Conservation (phyloP, 2,113 vertebrate genomes). For the Romanogobio albipinnatus region DNA sequence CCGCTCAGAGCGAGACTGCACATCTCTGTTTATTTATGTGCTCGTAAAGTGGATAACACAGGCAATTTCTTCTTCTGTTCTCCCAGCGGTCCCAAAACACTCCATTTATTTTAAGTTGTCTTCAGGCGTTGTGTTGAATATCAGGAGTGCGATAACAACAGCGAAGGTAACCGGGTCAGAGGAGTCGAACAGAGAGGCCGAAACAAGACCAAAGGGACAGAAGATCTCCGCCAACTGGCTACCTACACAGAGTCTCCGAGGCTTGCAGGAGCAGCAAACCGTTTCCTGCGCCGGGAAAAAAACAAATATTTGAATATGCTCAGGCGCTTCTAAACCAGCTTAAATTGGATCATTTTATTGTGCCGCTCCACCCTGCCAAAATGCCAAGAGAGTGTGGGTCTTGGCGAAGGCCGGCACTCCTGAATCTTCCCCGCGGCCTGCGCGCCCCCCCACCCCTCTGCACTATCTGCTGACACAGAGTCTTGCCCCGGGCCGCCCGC, state of each 20-base stretch:
- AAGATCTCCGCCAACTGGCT: conserved; percentile 78
- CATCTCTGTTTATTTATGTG: background rate
- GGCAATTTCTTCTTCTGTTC: background rate
- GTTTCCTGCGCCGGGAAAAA: conserved; percentile 58
- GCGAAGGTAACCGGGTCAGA: conserved; percentile 48
- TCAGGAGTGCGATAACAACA: conserved; percentile 11
- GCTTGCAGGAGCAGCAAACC: conserved; percentile 69
- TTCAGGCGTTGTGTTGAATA: background rate
- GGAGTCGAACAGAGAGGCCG: conserved; percentile 29
- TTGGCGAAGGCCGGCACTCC: conserved; percentile 73
- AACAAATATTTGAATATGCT: conserved; percentile 84
- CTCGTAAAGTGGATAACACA: background rate
- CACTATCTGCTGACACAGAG: conserved; percentile 84
- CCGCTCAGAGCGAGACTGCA: background rate
- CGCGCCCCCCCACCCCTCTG: conserved; percentile 71
- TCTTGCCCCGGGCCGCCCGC: conserved; percentile 70
- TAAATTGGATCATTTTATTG: conserved; percentile 82
- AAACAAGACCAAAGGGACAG: conserved; percentile 42
- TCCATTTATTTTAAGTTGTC: background rate
- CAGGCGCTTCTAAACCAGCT: conserved; percentile 77
- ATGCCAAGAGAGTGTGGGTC: conserved; percentile 82
- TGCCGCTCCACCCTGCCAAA: conserved; percentile 80
- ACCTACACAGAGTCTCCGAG: conserved; percentile 65
- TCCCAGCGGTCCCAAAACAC: conserved; percentile 6
- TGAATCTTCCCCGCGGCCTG: conserved; percentile 65